Evolutionary conservation across 2,888 invertebrate genomes (phyloP).

Genomic region (Salticus scenicus): DNA sequence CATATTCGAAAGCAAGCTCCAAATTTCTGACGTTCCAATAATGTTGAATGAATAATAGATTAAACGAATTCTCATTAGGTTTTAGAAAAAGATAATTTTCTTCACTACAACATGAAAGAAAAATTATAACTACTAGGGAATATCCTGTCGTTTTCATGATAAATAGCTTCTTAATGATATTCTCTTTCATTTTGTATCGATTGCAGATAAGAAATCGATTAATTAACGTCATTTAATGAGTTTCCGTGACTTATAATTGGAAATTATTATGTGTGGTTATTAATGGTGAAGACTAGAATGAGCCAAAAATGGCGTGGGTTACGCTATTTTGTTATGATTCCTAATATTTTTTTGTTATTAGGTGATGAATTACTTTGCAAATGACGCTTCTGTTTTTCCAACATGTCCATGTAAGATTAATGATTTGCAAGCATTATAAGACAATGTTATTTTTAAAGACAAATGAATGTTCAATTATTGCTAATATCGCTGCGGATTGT

Average conservation of each 20-base stretch:
- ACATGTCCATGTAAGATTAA: not conserved
- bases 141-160: conserved; percentile 39
- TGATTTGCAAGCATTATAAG: too few relatives aligned
- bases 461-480: too few relatives aligned
- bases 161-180: conserved; percentile 57
- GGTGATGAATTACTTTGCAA: not conserved
- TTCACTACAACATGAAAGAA: conserved; percentile 24
- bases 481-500: too few relatives aligned
- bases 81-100: conserved; percentile 8
- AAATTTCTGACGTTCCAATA: too few relatives aligned
- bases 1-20: too few relatives aligned
- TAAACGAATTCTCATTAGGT: conserved; percentile 18
- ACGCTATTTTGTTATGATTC: not conserved
- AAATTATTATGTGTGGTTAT: conserved; percentile 27
- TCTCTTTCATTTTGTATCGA: conserved; percentile 36
- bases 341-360: not conserved
- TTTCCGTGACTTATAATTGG: conserved; percentile 23
- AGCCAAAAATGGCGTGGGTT: not conserved
- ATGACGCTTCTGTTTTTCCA: not conserved
- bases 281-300: conserved; percentile 18
- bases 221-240: conserved; percentile 28
- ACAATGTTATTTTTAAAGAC: too few relatives aligned
- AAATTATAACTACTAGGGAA: conserved; percentile 47
- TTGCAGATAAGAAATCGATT: conserved; percentile 40
- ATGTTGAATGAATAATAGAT: too few relatives aligned